Percentiles rank a stretch among this genome's conserved stretches.
Conservation (phyloP, 2,113 vertebrate genomes). For the Gasterosteus nipponicus region DNA sequence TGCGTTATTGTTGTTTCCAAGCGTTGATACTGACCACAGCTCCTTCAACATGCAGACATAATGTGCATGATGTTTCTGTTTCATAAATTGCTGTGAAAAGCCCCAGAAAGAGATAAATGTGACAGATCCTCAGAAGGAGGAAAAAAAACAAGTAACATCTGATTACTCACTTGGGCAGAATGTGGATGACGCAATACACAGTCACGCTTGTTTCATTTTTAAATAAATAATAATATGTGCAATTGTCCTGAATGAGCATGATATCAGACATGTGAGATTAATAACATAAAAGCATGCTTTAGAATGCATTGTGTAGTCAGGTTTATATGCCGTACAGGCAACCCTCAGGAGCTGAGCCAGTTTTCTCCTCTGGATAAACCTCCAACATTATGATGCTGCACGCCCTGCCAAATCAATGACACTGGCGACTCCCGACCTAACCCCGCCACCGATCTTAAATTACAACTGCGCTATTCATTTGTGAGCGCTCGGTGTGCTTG, state of each 20-base stretch:
- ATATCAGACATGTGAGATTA: conserved; percentile 44
- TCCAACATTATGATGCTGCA: conserved; percentile 44
- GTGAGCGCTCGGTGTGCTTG: conserved; percentile 18
- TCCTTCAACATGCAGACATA: conserved; percentile 41
- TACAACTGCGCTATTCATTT: conserved; percentile 34
- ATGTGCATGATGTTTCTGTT: conserved; percentile 58
- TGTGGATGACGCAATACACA: conserved; percentile 31
- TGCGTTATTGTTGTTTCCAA: conserved; percentile 27
- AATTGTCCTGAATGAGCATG: conserved; percentile 20
- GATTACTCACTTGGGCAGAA: background rate
- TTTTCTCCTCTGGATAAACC: conserved; percentile 31
- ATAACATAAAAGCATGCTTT: conserved; percentile 28
- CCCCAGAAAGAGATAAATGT: background rate
- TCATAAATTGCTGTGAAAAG: conserved; percentile 39
- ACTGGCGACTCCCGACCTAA: conserved; percentile 12
- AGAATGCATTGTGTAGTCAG: conserved; percentile 17
- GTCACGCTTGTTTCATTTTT: conserved; percentile 19
- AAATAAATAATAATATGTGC: conserved; percentile 14
- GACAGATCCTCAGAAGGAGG: conserved; percentile 11
- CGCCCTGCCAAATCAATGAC: conserved; percentile 33
- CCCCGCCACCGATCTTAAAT: conserved; percentile 34
- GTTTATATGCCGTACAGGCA: conserved; percentile 27
- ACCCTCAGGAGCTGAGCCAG: conserved; percentile 26
- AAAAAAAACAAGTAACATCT: background rate
- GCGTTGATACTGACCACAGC: conserved; percentile 57